phyloP scores from a whole-genome alignment of 2,888 invertebrate species.

The Cyrtodaria siliqua region DNA sequence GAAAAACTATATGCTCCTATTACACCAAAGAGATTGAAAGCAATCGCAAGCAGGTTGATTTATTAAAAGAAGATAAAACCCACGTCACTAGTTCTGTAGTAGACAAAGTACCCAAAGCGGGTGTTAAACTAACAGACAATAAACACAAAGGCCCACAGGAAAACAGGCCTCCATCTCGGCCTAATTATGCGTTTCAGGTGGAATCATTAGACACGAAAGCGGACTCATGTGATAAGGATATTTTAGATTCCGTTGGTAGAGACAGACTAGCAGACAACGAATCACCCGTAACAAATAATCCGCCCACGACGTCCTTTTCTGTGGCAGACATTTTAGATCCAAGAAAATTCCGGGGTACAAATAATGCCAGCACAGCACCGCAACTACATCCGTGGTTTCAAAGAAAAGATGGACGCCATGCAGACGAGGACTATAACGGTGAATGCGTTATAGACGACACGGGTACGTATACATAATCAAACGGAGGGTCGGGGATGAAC shows the following conservation, averaged over 20 bases:
- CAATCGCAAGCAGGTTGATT: slow-evolving; percentile 2
- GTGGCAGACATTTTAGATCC: slow-evolving; percentile 81
- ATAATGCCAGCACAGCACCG: not conserved
- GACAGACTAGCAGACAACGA: too few species aligned
- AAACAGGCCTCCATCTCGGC: too few species aligned
- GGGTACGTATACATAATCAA: slow-evolving; percentile 20
- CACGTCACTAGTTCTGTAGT: too few species aligned
- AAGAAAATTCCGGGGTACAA: slow-evolving; percentile 75
- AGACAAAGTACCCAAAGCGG: too few species aligned
- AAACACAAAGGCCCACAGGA: too few species aligned
- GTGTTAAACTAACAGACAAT: too few species aligned
- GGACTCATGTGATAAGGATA: too few species aligned
- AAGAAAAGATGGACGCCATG: slow-evolving; percentile 3
- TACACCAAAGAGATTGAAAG: slow-evolving; percentile 16
- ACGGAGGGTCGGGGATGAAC: too few species aligned
- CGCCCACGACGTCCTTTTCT: slow-evolving; percentile 79
- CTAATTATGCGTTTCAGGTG: too few species aligned
- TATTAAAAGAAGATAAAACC: not conserved
- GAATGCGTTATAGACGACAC: slow-evolving; percentile 34
- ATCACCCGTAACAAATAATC: slow-evolving; percentile 16
- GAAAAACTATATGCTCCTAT: slow-evolving; percentile 24
- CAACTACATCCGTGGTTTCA: slow-evolving; percentile 46
- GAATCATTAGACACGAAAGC: too few species aligned
- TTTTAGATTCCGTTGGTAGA: too few species aligned
- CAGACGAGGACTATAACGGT: slow-evolving; percentile 32